phyloP scores from a whole-genome alignment of 2,113 vertebrate genomes.

The Lamprologus speciosus region DNA sequence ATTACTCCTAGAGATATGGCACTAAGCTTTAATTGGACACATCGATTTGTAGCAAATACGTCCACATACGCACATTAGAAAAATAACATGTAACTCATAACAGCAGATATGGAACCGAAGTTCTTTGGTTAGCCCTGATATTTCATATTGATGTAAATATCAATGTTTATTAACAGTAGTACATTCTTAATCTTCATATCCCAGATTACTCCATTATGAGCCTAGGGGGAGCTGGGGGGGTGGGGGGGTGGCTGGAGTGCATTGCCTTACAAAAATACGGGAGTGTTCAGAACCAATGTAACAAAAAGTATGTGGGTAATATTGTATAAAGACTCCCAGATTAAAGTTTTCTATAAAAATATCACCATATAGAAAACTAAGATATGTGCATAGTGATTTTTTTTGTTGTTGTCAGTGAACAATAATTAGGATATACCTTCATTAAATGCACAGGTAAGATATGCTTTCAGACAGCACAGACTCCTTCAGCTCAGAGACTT shows the following conservation, averaged over 20 bases:
- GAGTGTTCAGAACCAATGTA: constrained; percentile 56
- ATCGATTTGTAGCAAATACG: constrained; percentile 11
- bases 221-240: background rate
- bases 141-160: constrained; percentile 68
- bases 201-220: constrained; percentile 66
- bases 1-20: constrained; percentile 68
- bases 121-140: constrained; percentile 96
- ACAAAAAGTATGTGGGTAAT: constrained; percentile 61
- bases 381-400: constrained; percentile 60
- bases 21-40: constrained; percentile 67
- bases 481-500: background rate
- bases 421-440: constrained; percentile 38
- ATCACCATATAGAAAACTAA: constrained; percentile 44
- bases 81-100: constrained; percentile 68
- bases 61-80: constrained; percentile 55
- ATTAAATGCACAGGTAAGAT: constrained; percentile 41
- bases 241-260: background rate
- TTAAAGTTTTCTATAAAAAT: constrained; percentile 58
- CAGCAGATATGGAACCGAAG: constrained; percentile 76
- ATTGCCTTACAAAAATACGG: constrained; percentile 57
- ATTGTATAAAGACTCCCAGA: constrained; percentile 21
- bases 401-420: constrained; percentile 27
- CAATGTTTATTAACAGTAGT: constrained; percentile 74
- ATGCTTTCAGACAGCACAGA: constrained; percentile 15
- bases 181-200: constrained; percentile 73